Conservation (phyloP, 2,797 vertebrate genomes). For the Myripristis jacobus region DNA sequence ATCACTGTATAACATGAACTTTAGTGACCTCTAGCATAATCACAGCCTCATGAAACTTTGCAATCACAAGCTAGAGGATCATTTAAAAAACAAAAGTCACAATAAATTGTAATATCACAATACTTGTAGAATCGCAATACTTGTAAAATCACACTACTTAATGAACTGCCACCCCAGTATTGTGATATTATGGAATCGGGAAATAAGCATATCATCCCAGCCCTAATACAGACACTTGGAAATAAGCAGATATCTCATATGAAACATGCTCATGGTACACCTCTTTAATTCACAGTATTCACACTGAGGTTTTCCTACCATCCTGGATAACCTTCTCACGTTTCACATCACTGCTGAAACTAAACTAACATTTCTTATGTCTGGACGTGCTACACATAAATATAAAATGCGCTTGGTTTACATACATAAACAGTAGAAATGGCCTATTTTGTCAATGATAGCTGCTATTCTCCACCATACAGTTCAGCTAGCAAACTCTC, state of each 20-base stretch:
- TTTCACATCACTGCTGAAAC: neutral
- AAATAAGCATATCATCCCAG: too few relatives aligned
- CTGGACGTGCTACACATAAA: neutral
- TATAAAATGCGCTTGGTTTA: neutral
- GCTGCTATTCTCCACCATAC: neutral
- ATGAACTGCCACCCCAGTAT: too few relatives aligned
- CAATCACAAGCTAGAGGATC: too few relatives aligned
- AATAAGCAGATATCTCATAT: neutral
- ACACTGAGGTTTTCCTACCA: neutral
- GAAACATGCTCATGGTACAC: neutral
- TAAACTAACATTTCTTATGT: neutral
- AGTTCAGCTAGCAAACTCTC: slow-evolving; percentile 2
- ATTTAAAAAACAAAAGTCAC: too few relatives aligned
- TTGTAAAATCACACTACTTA: too few relatives aligned
- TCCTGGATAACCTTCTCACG: neutral
- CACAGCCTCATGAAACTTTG: too few relatives aligned
- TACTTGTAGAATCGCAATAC: too few relatives aligned
- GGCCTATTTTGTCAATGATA: neutral
- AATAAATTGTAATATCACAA: too few relatives aligned
- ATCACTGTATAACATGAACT: too few relatives aligned
- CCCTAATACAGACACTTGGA: too few relatives aligned
- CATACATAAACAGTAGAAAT: neutral
- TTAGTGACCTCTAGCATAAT: too few relatives aligned
- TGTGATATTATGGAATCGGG: too few relatives aligned
- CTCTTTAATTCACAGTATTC: neutral